phyloP scores from a whole-genome alignment of 2,113 vertebrate genomes.

The Nyctereutes procyonoides region DNA sequence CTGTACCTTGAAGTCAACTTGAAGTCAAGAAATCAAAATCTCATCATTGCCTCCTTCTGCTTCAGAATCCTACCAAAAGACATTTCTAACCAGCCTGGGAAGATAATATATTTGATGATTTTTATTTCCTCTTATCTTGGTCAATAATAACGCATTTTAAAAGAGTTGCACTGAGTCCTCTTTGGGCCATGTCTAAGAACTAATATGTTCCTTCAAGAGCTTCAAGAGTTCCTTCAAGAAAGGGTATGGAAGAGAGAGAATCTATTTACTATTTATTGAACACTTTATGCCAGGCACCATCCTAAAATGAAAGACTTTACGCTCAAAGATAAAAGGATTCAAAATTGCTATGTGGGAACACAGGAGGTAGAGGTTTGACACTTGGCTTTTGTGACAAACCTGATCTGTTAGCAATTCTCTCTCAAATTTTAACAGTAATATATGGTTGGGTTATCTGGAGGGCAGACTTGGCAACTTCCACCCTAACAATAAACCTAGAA shows the following conservation, averaged over 20 bases:
- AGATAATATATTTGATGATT: background rate
- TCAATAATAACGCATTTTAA: slow-evolving; percentile 5
- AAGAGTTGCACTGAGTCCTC: background rate
- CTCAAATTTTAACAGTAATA: background rate
- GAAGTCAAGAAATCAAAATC: background rate
- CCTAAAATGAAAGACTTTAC: background rate
- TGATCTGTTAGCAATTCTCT: slow-evolving; percentile 25
- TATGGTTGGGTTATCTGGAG: background rate
- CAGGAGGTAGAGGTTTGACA: background rate
- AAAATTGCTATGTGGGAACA: background rate
- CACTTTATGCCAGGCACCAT: background rate
- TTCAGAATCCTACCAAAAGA: slow-evolving; percentile 21
- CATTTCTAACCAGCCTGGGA: background rate
- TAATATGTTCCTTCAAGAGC: background rate
- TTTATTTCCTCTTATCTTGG: background rate
- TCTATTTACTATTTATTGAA: background rate
- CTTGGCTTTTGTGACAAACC: background rate
- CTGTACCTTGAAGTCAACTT: slow-evolving; percentile 46
- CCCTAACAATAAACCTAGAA: slow-evolving; percentile 31
- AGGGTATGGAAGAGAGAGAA: background rate
- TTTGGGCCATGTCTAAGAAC: background rate
- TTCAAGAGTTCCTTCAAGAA: background rate
- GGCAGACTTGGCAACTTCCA: background rate
- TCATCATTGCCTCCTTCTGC: background rate
- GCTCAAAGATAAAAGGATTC: background rate